Evolutionary conservation across 2,797 vertebrate species (phyloP).

Genomic region (Pipistrellus pygmaeus): DNA sequence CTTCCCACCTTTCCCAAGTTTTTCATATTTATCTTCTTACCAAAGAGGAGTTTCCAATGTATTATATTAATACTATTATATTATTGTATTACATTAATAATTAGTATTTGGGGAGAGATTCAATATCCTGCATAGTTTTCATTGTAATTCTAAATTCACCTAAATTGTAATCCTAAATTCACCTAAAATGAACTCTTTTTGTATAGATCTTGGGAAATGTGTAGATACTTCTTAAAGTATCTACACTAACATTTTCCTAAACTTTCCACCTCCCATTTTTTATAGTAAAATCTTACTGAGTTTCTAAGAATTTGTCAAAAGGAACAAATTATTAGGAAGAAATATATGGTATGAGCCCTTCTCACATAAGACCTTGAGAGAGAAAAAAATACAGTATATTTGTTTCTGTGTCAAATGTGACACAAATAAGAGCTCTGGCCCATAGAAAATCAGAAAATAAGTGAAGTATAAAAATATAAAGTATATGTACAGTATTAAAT

Average conservation of each 20-base stretch:
- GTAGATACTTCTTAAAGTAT: not conserved
- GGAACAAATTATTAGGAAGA: not conserved
- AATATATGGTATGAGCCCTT: not conserved
- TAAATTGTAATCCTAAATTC: not conserved
- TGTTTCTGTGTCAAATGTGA: not conserved
- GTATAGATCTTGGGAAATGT: not conserved
- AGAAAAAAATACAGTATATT: not conserved
- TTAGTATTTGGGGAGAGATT: not conserved
- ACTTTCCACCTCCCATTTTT: not conserved
- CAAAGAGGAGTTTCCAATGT: not conserved
- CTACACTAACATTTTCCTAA: not conserved
- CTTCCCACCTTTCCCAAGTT: not conserved
- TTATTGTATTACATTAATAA: not conserved
- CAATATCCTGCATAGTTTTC: not conserved
- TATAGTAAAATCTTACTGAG: not conserved
- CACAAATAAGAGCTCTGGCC: not conserved
- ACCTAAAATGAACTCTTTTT: not conserved
- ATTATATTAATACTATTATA: not conserved
- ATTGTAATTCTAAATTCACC: not conserved
- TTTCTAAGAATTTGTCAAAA: not conserved
- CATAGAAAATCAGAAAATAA: not conserved
- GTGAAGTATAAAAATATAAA: not conserved
- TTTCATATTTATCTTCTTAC: not conserved
- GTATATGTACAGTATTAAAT: not conserved
- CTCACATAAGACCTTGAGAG: not conserved